Base-by-base conservation (phyloP, 2,113 vertebrate genomes). In the Mellivora capensis region DNA sequence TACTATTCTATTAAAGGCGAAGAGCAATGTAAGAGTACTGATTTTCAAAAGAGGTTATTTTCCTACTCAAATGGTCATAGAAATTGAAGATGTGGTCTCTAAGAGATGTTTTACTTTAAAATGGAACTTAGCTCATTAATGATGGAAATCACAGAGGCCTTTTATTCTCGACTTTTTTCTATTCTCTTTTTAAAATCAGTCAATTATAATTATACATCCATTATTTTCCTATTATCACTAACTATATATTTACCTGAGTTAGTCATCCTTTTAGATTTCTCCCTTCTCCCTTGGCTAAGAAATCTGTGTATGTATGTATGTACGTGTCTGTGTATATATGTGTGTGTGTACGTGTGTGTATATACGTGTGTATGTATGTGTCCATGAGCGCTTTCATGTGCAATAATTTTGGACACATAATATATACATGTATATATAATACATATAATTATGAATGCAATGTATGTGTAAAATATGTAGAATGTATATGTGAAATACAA, bases 41-140 rank as follows among this genome's bases (percentile, higher is more conserved):
- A 80, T 76, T 89, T 89, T 91, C 13, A 93, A 52, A 93, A 34
- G 29, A 74, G 23, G 23, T 85, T 87, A 49, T 29, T 77, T 44
- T 4, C 2, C 17, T 71, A 1, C 39, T 89, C 20, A 96, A 39
- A 94, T 83, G 39, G 29, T 83, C 21, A 82, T 7, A 77, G 44
- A 44, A 83, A 93, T 57, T 11, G 29, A 84, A 57, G 18, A 8
- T 37, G 3, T 91, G 13, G 7, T 69, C 17, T 94, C 42, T 61
- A 76, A 34, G 2, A 42, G 57, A 20, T 82, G 27, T 83, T 96
- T 74, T 67, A 34, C 12, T 91, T 88, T 76, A 80, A 52, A 90
- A 62, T 93, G 29, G 5, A 90, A 62, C 13, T 86, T 37, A 5
- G 37, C 20, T 79, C 9, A 76, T 76, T 91, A 62, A 69, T 91